Evolutionary conservation across 1,140 invertebrate species (phyloP).

Genomic region (Mactra quadrangularis): DNA sequence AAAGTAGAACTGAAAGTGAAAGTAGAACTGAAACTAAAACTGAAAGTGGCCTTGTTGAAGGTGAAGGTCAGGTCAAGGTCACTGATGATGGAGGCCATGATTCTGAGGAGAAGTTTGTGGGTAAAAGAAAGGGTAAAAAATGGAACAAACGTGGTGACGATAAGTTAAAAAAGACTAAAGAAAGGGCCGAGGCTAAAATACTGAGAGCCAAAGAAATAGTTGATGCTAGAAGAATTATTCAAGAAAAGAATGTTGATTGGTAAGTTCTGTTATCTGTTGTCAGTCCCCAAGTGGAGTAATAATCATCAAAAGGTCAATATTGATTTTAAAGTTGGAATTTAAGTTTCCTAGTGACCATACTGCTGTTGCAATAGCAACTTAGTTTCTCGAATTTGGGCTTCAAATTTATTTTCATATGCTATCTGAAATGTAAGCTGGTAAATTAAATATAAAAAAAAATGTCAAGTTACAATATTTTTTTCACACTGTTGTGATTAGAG

Average conservation of each 20-base stretch:
- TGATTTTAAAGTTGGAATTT: no score
- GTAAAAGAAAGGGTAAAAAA: not conserved
- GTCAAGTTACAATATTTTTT: no score
- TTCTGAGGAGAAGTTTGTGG: not conserved
- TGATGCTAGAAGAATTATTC: constrained; percentile 43
- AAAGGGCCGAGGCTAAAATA: constrained; percentile 40
- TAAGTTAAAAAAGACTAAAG: constrained; percentile 22
- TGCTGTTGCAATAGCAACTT: no score
- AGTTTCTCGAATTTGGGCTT: no score
- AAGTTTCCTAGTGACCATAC: no score
- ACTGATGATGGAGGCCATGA: not conserved
- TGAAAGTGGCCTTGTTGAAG: not conserved
- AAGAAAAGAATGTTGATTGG: constrained; percentile 46
- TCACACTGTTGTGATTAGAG: no score
- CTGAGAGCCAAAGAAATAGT: constrained; percentile 38
- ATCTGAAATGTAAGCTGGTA: no score
- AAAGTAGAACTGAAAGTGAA: not conserved
- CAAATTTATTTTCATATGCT: no score
- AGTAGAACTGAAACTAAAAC: not conserved
- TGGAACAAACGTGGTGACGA: constrained; percentile 25
- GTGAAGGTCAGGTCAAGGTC: not conserved
- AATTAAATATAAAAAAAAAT: no score
- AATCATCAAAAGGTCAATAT: no score
- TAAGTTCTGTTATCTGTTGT: no score
- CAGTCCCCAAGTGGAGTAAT: no score